Evolutionary conservation across 2,888 invertebrate genomes (phyloP).

Genomic region (Eristalis tenax): DNA sequence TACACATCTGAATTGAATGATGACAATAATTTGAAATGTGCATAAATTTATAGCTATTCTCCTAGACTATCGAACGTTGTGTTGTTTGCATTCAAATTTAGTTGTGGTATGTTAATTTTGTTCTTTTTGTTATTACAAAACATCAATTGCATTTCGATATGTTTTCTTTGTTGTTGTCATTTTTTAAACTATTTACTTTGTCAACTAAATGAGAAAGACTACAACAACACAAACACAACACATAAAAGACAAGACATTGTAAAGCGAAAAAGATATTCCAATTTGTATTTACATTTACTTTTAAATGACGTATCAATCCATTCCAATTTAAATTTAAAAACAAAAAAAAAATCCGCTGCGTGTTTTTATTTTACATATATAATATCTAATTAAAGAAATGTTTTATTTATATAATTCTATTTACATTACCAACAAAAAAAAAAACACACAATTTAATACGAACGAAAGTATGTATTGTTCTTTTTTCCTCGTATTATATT

Average conservation of each 20-base stretch:
- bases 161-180: conserved; percentile 22
- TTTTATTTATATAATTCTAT: conserved; percentile 69
- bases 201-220: conserved; percentile 26
- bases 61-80: conserved; percentile 13
- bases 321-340: conserved; percentile 62
- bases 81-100: conserved; percentile 40
- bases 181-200: conserved; percentile 46
- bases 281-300: conserved; percentile 65
- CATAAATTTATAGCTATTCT: conserved; percentile 15
- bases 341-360: conserved; percentile 51
- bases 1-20: conserved; percentile 13
- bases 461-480: conserved; percentile 31
- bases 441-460: conserved; percentile 22
- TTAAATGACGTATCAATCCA: conserved; percentile 58
- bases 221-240: conserved; percentile 30
- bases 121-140: conserved; percentile 39
- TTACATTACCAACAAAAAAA: conserved; percentile 49
- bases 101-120: conserved; percentile 2
- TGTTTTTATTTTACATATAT: conserved; percentile 54
- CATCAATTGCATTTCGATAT: conserved; percentile 13
- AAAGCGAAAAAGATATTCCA: conserved; percentile 36
- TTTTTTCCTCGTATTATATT: conserved; percentile 52
- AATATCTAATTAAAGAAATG: conserved; percentile 53
- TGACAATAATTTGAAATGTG: conserved; percentile 21
- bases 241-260: background rate